A percentile compares a stretch with the other conserved stretches of the same genome.
Evolutionary conservation across 2,113 vertebrate species (phyloP).

Genomic region (Salminus brasiliensis): DNA sequence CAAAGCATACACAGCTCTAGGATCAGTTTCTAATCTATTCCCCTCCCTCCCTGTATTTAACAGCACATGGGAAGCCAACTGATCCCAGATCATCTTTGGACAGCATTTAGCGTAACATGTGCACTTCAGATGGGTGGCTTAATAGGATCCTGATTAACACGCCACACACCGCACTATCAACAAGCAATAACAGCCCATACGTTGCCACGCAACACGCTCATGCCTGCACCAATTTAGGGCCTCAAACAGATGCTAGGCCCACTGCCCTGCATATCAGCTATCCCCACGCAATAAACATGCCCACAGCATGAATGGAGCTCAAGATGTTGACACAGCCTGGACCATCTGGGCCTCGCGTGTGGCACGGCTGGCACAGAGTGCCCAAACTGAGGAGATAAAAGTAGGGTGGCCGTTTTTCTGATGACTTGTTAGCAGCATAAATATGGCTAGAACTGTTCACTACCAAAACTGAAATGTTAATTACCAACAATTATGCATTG

Average conservation of each 20-base stretch:
- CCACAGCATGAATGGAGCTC: conserved; percentile 51
- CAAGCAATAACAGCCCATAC: conserved; percentile 27
- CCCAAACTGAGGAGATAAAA: conserved; percentile 48
- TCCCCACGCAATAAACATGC: conserved; percentile 52
- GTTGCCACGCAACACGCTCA: conserved; percentile 37
- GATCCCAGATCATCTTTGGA: not conserved
- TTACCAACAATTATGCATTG: not conserved
- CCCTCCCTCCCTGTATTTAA: not conserved
- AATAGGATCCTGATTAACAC: conserved; percentile 16
- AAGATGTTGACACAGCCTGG: conserved; percentile 53
- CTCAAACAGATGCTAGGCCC: conserved; percentile 53
- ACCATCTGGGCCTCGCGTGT: conserved; percentile 60
- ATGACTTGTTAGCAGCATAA: conserved; percentile 12
- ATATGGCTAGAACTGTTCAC: conserved; percentile 1
- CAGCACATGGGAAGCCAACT: not conserved
- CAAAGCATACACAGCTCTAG: not conserved
- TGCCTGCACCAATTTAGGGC: conserved; percentile 24
- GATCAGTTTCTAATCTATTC: not conserved
- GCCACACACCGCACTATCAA: not conserved
- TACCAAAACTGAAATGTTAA: not conserved
- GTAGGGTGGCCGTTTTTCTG: conserved; percentile 1
- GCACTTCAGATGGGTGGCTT: conserved; percentile 4
- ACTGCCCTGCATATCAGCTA: conserved; percentile 45
- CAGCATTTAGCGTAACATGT: not conserved
- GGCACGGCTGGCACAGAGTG: conserved; percentile 41